Conservation (phyloP, 2,797 vertebrate genomes). For the Oryzias sinensis region DNA sequence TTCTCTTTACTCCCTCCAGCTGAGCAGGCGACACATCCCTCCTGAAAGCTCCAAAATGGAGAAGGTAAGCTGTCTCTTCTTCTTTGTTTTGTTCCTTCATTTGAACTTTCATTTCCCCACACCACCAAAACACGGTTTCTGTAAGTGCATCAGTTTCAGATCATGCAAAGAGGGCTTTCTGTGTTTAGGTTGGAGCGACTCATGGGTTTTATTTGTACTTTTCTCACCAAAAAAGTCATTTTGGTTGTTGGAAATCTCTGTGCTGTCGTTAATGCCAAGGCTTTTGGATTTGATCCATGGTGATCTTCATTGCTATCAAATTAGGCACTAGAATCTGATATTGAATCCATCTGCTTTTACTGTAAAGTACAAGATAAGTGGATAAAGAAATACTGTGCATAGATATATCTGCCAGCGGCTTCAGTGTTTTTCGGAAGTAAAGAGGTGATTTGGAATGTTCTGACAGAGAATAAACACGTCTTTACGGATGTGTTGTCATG, state of each 20-base stretch:
- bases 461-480: neutral
- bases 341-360: constrained; percentile 9
- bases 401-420: constrained; percentile 2
- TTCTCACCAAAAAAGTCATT: constrained; percentile 4
- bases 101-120: constrained; percentile 13
- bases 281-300: constrained; percentile 18
- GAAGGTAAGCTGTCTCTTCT: constrained; percentile 65
- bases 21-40: constrained; percentile 44
- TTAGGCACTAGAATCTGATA: constrained; percentile 9
- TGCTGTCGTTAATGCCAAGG: neutral
- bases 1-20: constrained; percentile 41
- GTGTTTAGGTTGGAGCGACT: constrained; percentile 15
- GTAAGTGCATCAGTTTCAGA: constrained; percentile 32
- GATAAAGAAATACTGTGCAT: constrained; percentile 11
- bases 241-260: constrained; percentile 12
- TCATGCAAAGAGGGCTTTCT: constrained; percentile 23
- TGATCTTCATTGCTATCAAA: constrained; percentile 17
- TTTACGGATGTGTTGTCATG: neutral
- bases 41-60: constrained; percentile 66
- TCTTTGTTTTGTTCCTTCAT: constrained; percentile 16
- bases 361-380: constrained; percentile 16
- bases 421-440: constrained; percentile 14
- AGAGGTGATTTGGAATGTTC: constrained; percentile 10
- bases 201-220: constrained; percentile 23
- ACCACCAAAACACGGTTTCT: constrained; percentile 19